Evolutionary conservation across 1,140 invertebrate species (phyloP), one percentile per base, ranked within the genome.

Genomic region (Ceratina calcarata): DNA sequence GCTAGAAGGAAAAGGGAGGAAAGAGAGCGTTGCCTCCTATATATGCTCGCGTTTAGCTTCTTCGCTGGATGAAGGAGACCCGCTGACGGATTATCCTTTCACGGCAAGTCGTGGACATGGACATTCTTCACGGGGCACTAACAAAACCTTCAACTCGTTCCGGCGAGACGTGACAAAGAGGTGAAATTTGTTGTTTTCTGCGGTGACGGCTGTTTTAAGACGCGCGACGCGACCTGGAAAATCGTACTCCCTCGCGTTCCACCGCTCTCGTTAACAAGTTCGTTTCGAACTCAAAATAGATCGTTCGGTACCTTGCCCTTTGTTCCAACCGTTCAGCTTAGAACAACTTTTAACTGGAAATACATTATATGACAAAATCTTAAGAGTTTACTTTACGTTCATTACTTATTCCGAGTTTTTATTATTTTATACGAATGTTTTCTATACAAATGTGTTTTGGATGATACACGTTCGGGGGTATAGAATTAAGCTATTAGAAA

Each of bases 21-120:
- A 69, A 82, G 76, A 77, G 81, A 69, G 83, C 73, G 83, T 78
- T 62, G 72, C 81, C 84, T 87, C 74, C 74, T 78, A 82, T 85
- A 85, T 86, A 85, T 86, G 87, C 89, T 90, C 89, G 90, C 85
- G 90, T 91, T 91, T 90, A 90, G 89, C 89, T 90, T 87, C 80
- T 89, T 32, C 77, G 75, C 76, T 68, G 83, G 84, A 78, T 70
- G 85, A 78, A 45, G 62, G 81, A 85, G 81, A 78, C 76, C 71
- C 74, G 74, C 84, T 88, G 89, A 91, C 89, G 87, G 90, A 91
- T 91, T 90, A 91, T 90, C 87, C 81, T 73, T 76, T 77, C 73
- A 67, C 68, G 64, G 73, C 53, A 55, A 72, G 58, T 13, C 58
- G 64, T 74, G 81, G 84, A 83, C 76, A 82, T 37, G 81, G 65